These are phyloP conservation scores for Characodon lateralis DNA, from an alignment of 2,797 vertebrate genomes.

Conservation along the genomic window DNA sequence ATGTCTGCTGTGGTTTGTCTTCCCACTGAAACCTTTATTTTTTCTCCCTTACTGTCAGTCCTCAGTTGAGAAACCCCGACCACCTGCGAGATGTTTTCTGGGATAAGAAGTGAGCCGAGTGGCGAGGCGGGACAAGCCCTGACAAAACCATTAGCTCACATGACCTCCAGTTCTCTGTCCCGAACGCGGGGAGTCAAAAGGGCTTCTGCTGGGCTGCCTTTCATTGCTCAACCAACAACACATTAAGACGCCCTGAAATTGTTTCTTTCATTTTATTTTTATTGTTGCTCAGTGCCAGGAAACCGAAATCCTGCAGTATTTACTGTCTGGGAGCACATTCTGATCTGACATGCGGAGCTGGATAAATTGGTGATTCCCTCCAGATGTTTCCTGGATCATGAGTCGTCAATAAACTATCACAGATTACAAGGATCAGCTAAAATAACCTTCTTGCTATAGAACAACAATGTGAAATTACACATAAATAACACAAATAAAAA, in stretches of 20 bases:
- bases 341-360: constrained; percentile 28
- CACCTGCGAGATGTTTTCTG: constrained; percentile 49
- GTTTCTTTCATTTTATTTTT: constrained; percentile 15
- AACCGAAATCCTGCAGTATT: constrained; percentile 27
- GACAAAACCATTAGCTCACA: constrained; percentile 70
- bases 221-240: constrained; percentile 53
- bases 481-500: no score
- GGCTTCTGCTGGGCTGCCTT: constrained; percentile 11
- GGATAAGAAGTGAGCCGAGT: constrained; percentile 54
- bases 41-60: constrained; percentile 17
- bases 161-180: constrained; percentile 69
- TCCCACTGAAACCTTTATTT: constrained; percentile 28
- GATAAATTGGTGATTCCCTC: constrained; percentile 34
- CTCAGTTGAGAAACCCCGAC: constrained; percentile 34
- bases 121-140: constrained; percentile 68
- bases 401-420: background rate
- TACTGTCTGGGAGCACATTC: constrained; percentile 35
- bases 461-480: background rate
- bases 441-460: background rate
- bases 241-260: constrained; percentile 12
- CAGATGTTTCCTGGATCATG: constrained; percentile 22
- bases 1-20: background rate
- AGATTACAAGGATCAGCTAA: background rate
- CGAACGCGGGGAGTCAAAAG: background rate
- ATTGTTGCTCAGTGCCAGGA: constrained; percentile 27